Evolutionary conservation across 1,140 invertebrate species (phyloP).

Genomic region (Drosophila sproati): DNA sequence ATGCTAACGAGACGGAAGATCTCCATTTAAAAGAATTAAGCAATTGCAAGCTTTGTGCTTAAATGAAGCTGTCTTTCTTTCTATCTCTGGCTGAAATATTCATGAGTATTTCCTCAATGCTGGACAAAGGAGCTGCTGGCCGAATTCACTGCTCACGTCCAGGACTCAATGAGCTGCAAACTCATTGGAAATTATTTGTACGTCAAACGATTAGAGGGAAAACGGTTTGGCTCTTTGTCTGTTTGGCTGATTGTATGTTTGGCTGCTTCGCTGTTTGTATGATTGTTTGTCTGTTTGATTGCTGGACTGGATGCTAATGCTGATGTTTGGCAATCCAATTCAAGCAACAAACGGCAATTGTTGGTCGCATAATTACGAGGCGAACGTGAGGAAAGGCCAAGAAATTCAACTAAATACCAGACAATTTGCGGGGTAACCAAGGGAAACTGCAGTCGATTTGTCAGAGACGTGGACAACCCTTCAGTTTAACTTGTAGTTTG

Average conservation of each 20-base stretch:
- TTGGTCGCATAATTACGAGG: conserved; percentile 70
- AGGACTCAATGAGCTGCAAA: conserved; percentile 75
- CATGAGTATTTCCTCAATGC: conserved; percentile 1
- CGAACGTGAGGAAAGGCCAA: conserved; percentile 61
- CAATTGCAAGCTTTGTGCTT: conserved; percentile 5
- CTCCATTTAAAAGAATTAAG: neutral
- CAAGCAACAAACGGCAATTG: conserved; percentile 65
- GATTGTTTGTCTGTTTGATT: conserved; percentile 22
- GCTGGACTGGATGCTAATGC: conserved; percentile 63
- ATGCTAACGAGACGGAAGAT: neutral
- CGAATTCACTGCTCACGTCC: conserved; percentile 50
- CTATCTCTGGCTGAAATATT: conserved; percentile 2
- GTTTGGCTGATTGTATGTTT: conserved; percentile 6
- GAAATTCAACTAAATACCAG: conserved; percentile 66
- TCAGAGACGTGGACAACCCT: conserved; percentile 56
- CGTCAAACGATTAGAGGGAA: conserved; percentile 67
- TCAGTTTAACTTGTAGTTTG: conserved; percentile 30
- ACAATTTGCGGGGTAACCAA: conserved; percentile 54
- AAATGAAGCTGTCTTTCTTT: neutral
- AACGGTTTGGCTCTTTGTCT: conserved; percentile 35
- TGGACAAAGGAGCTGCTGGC: conserved; percentile 1
- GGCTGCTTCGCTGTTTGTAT: neutral
- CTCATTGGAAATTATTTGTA: conserved; percentile 81
- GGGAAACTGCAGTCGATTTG: conserved; percentile 45
- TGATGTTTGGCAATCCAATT: conserved; percentile 75